Percentiles rank a stretch among this genome's conserved stretches.
These are phyloP conservation scores for Catajapyx aquilonaris DNA, from an alignment of 1,140 invertebrate genomes.

Conservation along the genomic window DNA sequence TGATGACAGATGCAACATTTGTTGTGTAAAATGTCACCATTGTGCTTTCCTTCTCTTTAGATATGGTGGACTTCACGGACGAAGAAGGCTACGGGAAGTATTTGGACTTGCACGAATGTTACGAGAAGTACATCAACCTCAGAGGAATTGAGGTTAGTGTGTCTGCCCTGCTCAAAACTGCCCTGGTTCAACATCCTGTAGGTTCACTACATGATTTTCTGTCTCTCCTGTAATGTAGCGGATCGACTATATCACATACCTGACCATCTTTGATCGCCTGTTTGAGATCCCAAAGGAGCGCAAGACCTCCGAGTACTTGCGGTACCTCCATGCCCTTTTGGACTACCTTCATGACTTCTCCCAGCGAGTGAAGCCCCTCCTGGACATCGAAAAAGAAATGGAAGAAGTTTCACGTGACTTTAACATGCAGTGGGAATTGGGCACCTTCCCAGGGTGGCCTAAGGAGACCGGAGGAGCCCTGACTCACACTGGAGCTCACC, in stretches of 20 bases:
- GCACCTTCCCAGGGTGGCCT: conserved; percentile 84
- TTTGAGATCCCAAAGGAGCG: conserved; percentile 88
- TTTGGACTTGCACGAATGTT: conserved; percentile 93
- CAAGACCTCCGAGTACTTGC: conserved; percentile 81
- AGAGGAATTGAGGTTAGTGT: conserved; percentile 72
- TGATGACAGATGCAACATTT: no score
- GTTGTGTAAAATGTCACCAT: no score
- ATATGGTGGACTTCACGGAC: conserved; percentile 93
- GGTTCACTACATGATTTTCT: no score
- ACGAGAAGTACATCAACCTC: conserved; percentile 87
- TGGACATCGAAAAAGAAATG: conserved; percentile 62
- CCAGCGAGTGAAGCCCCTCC: conserved; percentile 68
- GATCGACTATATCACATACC: conserved; percentile 89
- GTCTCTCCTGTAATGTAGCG: conserved; percentile 35
- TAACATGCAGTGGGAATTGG: conserved; percentile 66
- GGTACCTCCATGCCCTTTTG: conserved; percentile 64
- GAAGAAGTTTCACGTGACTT: conserved; percentile 63
- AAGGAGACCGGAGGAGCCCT: conserved; percentile 89
- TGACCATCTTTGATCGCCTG: conserved; percentile 84
- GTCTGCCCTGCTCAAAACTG: background rate
- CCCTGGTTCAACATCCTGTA: conserved; percentile 1
- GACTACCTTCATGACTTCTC: conserved; percentile 79
- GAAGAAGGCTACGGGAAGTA: conserved; percentile 99
- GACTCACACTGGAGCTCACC: conserved; percentile 77
- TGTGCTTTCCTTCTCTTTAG: conserved; percentile 20